phyloP scores from a whole-genome alignment of 2,888 invertebrate species.

The Meliscaeva auricollis region DNA sequence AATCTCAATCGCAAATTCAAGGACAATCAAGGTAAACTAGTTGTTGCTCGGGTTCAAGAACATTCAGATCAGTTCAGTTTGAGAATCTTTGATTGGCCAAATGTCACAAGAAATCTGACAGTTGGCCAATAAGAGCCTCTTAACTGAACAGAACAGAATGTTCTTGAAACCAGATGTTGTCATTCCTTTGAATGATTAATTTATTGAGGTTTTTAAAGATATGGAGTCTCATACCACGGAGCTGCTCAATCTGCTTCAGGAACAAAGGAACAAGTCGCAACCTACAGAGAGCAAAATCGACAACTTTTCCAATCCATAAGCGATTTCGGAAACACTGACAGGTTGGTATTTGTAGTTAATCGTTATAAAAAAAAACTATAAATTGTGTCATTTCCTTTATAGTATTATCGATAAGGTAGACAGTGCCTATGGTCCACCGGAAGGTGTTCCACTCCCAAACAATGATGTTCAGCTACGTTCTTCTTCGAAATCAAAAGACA shows the following conservation, averaged over 20 bases:
- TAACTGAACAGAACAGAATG: no score
- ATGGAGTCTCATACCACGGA: slow-evolving; percentile 91
- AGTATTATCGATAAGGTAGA: slow-evolving; percentile 83
- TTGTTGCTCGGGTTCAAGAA: not conserved
- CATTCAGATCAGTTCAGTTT: no score
- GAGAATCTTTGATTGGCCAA: no score
- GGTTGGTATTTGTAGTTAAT: slow-evolving; percentile 78
- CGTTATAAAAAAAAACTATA: not conserved
- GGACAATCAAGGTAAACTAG: slow-evolving; percentile 87
- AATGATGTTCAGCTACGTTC: slow-evolving; percentile 80
- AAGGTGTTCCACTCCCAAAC: slow-evolving; percentile 21
- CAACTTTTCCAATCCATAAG: slow-evolving; percentile 88
- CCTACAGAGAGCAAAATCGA: slow-evolving; percentile 88
- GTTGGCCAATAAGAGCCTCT: no score
- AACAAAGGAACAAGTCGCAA: slow-evolving; percentile 85
- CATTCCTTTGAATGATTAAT: not conserved
- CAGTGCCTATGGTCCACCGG: slow-evolving; percentile 80
- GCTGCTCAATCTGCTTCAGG: slow-evolving; percentile 94
- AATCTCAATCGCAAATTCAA: slow-evolving; percentile 92
- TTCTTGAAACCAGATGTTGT: no score
- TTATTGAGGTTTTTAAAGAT: slow-evolving; percentile 83
- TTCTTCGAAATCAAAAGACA: slow-evolving; percentile 80
- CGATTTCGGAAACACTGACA: slow-evolving; percentile 82
- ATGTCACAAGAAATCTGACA: no score
- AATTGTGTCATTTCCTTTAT: not conserved